These are phyloP conservation scores for Dolichoris vasculosae DNA, from an alignment of 1,140 invertebrate genomes.

Conservation along the genomic window DNA sequence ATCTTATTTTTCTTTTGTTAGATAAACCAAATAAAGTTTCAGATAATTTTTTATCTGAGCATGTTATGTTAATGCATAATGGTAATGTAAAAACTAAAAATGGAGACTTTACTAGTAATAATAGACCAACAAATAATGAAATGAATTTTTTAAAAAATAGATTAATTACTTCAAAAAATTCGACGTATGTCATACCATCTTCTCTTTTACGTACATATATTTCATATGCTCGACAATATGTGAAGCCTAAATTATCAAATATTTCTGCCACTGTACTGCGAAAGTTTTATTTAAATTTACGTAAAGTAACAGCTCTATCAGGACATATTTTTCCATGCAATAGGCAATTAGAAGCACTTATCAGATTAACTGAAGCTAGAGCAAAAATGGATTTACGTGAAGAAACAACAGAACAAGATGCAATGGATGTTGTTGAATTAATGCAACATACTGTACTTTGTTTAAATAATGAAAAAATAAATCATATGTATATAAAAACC, in stretches of 20 bases:
- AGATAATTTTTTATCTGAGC: conserved; percentile 86
- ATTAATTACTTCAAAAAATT: conserved; percentile 34
- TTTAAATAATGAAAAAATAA: conserved; percentile 81
- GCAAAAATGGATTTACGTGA: conserved; percentile 89
- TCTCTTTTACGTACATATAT: conserved; percentile 91
- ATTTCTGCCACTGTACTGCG: conserved; percentile 83
- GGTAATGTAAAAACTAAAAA: conserved; percentile 59
- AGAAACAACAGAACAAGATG: conserved; percentile 86
- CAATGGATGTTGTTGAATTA: conserved; percentile 89
- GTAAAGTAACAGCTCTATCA: conserved; percentile 78
- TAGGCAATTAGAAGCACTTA: conserved; percentile 90
- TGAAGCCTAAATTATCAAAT: conserved; percentile 84
- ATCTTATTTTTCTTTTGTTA: conserved; percentile 92
- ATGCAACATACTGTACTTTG: conserved; percentile 88
- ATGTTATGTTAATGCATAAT: conserved; percentile 86
- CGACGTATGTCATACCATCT: conserved; percentile 77
- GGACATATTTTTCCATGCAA: conserved; percentile 82
- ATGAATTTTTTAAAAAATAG: conserved; percentile 27
- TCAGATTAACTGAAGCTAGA: conserved; percentile 89
- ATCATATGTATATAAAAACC: conserved; percentile 41
- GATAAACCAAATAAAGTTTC: conserved; percentile 79
- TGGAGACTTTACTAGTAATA: conserved; percentile 21
- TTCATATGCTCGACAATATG: conserved; percentile 92
- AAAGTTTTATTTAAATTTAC: conserved; percentile 88
- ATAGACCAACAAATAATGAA: conserved; percentile 3